Percentiles rank a stretch among this genome's conserved stretches.
Evolutionary conservation across 2,797 vertebrate species (phyloP).

Genomic region (Thamnophis elegans): DNA sequence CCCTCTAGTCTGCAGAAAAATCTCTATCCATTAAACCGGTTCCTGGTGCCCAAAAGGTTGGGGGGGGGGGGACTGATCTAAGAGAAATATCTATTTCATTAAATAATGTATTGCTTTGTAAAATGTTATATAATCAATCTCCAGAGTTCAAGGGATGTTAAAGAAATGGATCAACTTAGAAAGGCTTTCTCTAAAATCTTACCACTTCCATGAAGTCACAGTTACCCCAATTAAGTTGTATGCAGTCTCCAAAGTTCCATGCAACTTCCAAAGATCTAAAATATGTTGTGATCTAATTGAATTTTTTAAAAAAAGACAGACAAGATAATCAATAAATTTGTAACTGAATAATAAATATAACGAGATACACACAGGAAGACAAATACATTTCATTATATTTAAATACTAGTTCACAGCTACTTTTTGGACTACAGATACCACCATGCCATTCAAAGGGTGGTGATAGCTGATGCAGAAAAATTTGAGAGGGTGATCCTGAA

Average conservation of each 20-base stretch:
- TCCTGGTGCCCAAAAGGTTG: no score
- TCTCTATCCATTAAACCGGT: no score
- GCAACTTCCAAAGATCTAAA: background rate
- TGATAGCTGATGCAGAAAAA: background rate
- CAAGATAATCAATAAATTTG: background rate
- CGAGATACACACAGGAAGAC: background rate
- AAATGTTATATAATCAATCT: background rate
- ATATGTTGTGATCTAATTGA: background rate
- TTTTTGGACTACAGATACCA: background rate
- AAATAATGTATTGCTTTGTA: background rate
- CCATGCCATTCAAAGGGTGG: background rate
- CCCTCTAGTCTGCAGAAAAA: no score
- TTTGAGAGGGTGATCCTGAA: background rate
- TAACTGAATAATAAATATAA: background rate
- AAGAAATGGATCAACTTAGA: background rate
- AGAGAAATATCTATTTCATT: background rate
- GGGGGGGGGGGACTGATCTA: no score
- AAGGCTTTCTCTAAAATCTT: background rate
- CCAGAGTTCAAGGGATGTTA: background rate
- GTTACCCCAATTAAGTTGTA: background rate
- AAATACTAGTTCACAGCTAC: background rate
- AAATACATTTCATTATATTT: background rate
- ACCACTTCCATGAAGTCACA: background rate
- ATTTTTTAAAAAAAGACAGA: background rate
- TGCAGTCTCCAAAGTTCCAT: background rate